phyloP scores from a whole-genome alignment of 2,888 invertebrate species.

The Apodemia mormo region DNA sequence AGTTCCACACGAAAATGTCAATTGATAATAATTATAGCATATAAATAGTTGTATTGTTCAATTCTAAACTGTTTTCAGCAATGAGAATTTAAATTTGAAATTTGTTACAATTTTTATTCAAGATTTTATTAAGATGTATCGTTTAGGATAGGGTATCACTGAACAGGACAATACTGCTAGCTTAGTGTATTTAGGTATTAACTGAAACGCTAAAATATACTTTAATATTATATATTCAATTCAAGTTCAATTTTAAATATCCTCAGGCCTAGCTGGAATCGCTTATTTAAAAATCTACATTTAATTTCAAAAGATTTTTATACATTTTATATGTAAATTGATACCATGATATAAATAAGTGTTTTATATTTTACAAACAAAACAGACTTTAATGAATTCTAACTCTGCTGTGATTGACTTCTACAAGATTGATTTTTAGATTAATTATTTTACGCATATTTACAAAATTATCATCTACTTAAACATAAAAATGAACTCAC shows the following conservation, averaged over 20 bases:
- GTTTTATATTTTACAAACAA: no score
- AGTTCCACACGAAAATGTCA: conserved; percentile 40
- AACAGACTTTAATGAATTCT: no score
- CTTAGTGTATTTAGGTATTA: conserved; percentile 41
- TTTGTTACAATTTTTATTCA: conserved; percentile 39
- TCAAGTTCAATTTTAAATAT: conserved; percentile 26
- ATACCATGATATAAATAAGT: no score
- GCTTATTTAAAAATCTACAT: not conserved
- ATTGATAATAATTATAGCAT: conserved; percentile 34
- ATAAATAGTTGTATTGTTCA: conserved; percentile 2
- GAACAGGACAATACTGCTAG: conserved; percentile 54
- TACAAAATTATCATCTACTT: no score
- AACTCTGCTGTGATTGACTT: no score
- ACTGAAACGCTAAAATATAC: conserved; percentile 25
- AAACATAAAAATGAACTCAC: no score
- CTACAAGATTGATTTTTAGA: no score
- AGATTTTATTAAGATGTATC: conserved; percentile 40
- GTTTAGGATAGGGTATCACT: conserved; percentile 50
- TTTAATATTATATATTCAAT: conserved; percentile 21
- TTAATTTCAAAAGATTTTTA: no score
- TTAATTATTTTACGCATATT: no score
- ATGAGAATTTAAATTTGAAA: conserved; percentile 32
- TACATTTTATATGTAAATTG: no score
- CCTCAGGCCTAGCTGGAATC: conserved; percentile 1
- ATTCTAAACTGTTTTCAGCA: conserved; percentile 12